Evolutionary conservation across 1,140 invertebrate species (phyloP).

Genomic region (Cyphomyrmex costatus): DNA sequence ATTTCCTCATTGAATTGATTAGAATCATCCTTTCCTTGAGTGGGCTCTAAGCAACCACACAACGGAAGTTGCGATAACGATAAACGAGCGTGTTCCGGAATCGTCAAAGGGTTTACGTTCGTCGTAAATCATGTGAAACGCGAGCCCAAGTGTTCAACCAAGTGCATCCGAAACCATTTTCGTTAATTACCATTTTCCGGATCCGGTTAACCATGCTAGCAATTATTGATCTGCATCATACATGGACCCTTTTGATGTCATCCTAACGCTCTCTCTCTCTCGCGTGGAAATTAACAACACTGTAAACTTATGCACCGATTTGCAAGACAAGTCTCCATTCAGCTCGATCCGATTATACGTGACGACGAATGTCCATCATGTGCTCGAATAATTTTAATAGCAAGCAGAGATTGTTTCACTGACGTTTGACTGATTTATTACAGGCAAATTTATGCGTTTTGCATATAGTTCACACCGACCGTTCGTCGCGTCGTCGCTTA

Average conservation of each 20-base stretch:
- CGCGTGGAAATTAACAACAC: not conserved
- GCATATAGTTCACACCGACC: conserved; percentile 23
- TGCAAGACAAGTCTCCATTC: conserved; percentile 3
- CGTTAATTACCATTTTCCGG: conserved; percentile 25
- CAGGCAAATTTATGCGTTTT: conserved; percentile 48
- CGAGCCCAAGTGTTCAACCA: not conserved
- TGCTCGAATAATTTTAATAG: conserved; percentile 33
- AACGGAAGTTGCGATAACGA: conserved; percentile 43
- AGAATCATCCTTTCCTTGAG: not conserved
- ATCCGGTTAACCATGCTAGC: not conserved
- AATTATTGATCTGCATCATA: conserved; percentile 1
- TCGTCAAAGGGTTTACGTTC: conserved; percentile 4
- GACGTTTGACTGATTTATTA: conserved; percentile 13
- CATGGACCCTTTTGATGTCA: not conserved
- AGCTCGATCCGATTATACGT: conserved; percentile 19
- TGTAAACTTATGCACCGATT: not conserved
- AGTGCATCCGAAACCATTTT: conserved; percentile 14
- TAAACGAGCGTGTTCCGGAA: conserved; percentile 42
- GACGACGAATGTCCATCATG: not conserved
- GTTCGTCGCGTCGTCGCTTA: not conserved
- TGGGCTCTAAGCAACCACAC: not conserved
- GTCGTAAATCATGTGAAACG: conserved; percentile 41
- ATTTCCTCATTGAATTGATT: not conserved
- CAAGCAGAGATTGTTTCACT: conserved; percentile 10
- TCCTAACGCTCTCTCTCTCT: too few species aligned